phyloP scores from a whole-genome alignment of 2,888 invertebrate genomes.

The Eudemis profundana region DNA sequence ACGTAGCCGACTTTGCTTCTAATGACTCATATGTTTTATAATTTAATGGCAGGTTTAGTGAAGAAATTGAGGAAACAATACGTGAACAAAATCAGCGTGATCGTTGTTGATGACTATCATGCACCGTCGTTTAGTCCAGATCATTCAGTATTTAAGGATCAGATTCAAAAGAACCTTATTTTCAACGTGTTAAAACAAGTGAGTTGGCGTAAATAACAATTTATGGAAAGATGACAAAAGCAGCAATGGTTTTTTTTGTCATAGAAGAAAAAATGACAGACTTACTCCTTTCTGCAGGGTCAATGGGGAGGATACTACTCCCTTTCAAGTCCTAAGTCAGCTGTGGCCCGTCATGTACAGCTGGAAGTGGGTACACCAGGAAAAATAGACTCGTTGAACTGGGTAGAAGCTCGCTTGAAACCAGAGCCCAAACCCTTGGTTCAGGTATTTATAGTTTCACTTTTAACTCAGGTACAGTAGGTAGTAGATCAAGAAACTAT shows the following conservation, averaged over 20 bases:
- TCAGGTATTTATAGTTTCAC: conserved; percentile 53
- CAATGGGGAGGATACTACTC: conserved; percentile 66
- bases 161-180: conserved; percentile 86
- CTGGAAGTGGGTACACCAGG: conserved; percentile 86
- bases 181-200: conserved; percentile 85
- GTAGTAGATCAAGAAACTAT: too few relatives aligned
- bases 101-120: conserved; percentile 77
- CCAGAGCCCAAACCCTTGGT: conserved; percentile 50
- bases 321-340: conserved; percentile 46
- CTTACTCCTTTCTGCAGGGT: conserved; percentile 60
- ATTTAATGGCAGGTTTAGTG: conserved; percentile 83
- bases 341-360: conserved; percentile 81
- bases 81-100: conserved; percentile 68
- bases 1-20: too few relatives aligned
- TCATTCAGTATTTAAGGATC: conserved; percentile 75
- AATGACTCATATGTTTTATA: neutral
- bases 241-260: too few relatives aligned
- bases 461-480: neutral
- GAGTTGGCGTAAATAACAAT: conserved; percentile 18
- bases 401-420: conserved; percentile 84
- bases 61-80: conserved; percentile 88
- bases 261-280: neutral
- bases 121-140: conserved; percentile 81
- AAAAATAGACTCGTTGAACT: conserved; percentile 89
- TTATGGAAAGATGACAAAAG: too few relatives aligned